These are phyloP conservation scores for Lacanobia wlatinum DNA, from an alignment of 2,888 invertebrate species.

Conservation along the genomic window DNA sequence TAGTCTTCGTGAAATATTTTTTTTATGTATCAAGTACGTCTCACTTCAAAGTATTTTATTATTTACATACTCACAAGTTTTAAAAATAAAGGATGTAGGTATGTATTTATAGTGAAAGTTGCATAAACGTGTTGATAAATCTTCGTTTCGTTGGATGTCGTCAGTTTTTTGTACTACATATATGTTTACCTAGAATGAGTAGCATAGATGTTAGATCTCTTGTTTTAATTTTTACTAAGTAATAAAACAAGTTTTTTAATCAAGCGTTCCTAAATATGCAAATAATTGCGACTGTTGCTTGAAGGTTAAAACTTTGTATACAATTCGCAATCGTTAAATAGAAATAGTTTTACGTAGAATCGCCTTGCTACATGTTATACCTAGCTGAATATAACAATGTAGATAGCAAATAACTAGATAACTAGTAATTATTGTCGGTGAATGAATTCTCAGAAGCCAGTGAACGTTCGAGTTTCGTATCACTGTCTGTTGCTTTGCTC, in stretches of 20 bases:
- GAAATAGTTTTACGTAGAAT: slow-evolving; percentile 66
- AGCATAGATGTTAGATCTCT: too few relatives aligned
- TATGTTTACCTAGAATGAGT: too few relatives aligned
- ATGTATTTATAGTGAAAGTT: background rate
- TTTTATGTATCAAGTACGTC: background rate
- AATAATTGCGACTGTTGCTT: background rate
- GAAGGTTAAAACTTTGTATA: slow-evolving; percentile 1
- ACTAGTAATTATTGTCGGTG: slow-evolving; percentile 77
- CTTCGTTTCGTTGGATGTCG: background rate
- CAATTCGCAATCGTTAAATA: slow-evolving; percentile 13
- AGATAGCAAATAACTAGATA: slow-evolving; percentile 79
- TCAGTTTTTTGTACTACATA: too few relatives aligned
- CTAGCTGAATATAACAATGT: slow-evolving; percentile 67
- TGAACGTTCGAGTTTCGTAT: slow-evolving; percentile 80
- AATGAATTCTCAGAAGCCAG: slow-evolving; percentile 86
- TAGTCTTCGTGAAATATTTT: slow-evolving; percentile 10
- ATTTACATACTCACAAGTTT: background rate
- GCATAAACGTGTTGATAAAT: background rate
- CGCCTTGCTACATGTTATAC: slow-evolving; percentile 58
- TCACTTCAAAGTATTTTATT: background rate
- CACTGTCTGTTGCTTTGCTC: slow-evolving; percentile 70
- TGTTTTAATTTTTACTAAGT: too few relatives aligned
- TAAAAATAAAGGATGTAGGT: background rate
- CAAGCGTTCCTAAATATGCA: background rate
- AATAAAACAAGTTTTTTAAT: background rate